Conservation (phyloP, 2,113 vertebrate genomes). For the Rhea americana region DNA sequence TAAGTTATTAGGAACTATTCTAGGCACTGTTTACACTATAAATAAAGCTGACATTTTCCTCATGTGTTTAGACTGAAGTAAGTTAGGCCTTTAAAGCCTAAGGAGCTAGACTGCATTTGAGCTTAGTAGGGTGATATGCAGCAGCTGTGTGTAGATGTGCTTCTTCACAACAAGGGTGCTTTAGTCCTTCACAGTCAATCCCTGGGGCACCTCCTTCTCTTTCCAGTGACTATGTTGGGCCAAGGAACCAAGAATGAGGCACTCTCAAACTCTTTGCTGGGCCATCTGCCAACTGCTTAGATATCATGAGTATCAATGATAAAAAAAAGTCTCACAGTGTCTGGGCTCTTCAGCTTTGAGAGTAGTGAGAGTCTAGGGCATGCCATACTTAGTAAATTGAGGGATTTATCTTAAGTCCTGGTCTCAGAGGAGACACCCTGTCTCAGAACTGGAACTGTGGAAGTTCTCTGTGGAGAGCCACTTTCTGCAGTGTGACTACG, state of each 20-base stretch:
- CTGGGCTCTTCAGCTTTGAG: not conserved
- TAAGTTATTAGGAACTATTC: not conserved
- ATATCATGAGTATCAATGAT: fast-evolving
- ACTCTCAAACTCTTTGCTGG: not conserved
- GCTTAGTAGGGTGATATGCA: not conserved
- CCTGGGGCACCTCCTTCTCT: not conserved
- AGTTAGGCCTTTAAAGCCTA: not conserved
- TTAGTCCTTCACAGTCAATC: not conserved
- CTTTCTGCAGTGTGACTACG: not conserved
- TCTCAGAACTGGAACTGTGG: not conserved
- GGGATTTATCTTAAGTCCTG: not conserved
- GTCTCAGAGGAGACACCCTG: not conserved
- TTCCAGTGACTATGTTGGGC: not conserved
- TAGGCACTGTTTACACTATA: not conserved
- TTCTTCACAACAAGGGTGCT: not conserved
- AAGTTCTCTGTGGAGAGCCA: not conserved
- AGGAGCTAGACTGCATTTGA: not conserved
- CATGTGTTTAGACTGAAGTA: not conserved
- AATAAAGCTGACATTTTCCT: not conserved
- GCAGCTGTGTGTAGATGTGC: not conserved
- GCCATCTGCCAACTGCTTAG: not conserved
- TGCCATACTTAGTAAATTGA: not conserved
- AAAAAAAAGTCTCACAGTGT: not conserved
- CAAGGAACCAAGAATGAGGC: not conserved
- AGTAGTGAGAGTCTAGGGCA: not conserved